Percentiles rank a stretch among this genome's conserved stretches.
These are phyloP conservation scores for Pavo muticus DNA, from an alignment of 2,113 vertebrate species.

Conservation along the genomic window DNA sequence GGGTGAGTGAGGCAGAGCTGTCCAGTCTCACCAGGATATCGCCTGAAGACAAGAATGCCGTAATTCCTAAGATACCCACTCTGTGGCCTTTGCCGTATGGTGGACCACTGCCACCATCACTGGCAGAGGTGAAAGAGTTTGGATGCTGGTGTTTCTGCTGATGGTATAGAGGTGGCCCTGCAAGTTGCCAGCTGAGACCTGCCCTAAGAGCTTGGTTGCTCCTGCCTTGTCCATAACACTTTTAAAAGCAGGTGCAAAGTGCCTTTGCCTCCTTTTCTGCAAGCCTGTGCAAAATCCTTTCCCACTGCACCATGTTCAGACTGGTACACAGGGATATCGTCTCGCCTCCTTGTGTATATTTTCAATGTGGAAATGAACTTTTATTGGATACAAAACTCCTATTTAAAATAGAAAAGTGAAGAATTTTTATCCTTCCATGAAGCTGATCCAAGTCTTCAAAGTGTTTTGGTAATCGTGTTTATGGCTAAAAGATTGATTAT, in stretches of 20 bases:
- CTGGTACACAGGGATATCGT: not conserved
- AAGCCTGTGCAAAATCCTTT: not conserved
- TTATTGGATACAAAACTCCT: slow-evolving; percentile 1
- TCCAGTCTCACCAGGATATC: not conserved
- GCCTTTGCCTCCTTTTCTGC: not conserved
- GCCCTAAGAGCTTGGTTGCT: not conserved
- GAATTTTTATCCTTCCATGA: slow-evolving; percentile 36
- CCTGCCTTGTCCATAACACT: not conserved
- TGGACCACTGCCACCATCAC: not conserved
- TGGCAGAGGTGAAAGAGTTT: not conserved
- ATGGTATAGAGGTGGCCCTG: not conserved
- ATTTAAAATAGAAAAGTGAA: slow-evolving; percentile 7
- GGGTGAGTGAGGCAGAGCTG: not conserved
- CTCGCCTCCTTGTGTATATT: not conserved
- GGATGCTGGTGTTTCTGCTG: too few species aligned
- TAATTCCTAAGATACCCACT: not conserved
- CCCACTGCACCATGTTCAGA: not conserved
- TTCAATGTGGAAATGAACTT: not conserved
- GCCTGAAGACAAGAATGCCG: not conserved
- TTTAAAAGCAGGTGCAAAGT: not conserved
- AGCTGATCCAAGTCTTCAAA: slow-evolving; percentile 60
- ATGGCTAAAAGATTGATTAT: slow-evolving; percentile 61
- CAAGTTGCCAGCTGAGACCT: not conserved
- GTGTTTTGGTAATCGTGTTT: slow-evolving; percentile 56
- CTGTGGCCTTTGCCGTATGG: not conserved